Conservation (phyloP, 1,140 invertebrate genomes). For the Bombus waltoni region DNA sequence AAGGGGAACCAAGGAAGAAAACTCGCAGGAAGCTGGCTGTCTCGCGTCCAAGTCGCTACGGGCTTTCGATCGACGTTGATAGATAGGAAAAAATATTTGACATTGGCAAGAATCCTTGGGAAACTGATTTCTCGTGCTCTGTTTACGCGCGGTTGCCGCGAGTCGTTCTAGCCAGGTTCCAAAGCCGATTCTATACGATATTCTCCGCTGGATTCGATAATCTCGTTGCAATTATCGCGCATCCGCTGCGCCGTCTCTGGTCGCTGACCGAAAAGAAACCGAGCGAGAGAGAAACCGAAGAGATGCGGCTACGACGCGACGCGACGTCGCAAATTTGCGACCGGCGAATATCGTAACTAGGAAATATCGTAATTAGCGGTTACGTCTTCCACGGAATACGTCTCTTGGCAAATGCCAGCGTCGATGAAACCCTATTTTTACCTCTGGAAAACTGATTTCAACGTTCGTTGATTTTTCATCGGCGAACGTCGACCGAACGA, state of each 20-base stretch:
- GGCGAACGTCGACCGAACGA: too few species aligned
- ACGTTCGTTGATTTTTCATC: background rate
- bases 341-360: background rate
- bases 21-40: background rate
- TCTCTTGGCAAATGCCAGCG: background rate
- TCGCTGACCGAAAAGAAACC: background rate
- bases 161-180: background rate
- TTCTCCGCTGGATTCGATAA: background rate
- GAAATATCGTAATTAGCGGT: background rate
- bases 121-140: background rate
- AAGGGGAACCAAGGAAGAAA: background rate
- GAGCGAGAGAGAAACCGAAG: too few species aligned
- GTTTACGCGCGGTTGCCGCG: background rate
- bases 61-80: background rate
- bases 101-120: background rate
- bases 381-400: background rate
- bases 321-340: constrained; percentile 27
- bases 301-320: constrained; percentile 26
- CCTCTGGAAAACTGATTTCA: too few species aligned
- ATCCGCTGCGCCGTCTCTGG: background rate
- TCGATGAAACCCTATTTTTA: too few species aligned
- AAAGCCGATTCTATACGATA: too few species aligned
- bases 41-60: background rate
- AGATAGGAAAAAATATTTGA: constrained; percentile 13
- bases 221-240: background rate